These are phyloP conservation scores for Cliona cf. orientalis DNA, from an alignment of 37 sponge, comb jelly and placozoan species.

Conservation along the genomic window DNA sequence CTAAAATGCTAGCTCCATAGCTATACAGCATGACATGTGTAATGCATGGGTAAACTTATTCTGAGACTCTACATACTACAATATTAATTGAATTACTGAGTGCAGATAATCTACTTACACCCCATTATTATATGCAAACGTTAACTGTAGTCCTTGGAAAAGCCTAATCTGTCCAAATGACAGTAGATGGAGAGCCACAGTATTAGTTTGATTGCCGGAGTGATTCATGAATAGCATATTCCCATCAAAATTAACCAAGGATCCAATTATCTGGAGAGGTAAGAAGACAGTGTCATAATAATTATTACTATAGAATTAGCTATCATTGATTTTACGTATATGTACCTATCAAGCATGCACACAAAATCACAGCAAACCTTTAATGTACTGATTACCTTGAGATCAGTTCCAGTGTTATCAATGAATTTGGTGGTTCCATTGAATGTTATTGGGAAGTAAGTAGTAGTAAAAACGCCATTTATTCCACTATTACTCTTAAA, in stretches of 20 bases:
- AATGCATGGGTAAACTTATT: no score
- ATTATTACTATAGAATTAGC: no score
- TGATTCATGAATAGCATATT: constrained; percentile 26
- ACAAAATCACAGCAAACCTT: no score
- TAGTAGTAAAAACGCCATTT: constrained; percentile 53
- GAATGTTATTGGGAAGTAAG: constrained; percentile 36
- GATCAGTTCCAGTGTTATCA: constrained; percentile 28
- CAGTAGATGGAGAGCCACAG: constrained; percentile 48
- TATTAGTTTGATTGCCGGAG: neutral
- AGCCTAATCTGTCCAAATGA: constrained; percentile 55
- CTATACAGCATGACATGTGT: constrained; percentile 13
- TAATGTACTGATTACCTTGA: no score
- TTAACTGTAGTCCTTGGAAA: neutral
- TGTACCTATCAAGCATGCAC: no score
- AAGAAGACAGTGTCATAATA: no score
- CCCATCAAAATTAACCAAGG: constrained; percentile 40
- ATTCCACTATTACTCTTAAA: constrained; percentile 39
- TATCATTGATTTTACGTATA: no score
- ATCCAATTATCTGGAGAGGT: constrained; percentile 32
- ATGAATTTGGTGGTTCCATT: constrained; percentile 36
- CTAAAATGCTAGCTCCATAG: constrained; percentile 46
- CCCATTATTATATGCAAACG: constrained; percentile 50
- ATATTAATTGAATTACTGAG: no score
- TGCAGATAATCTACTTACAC: constrained; percentile 33
- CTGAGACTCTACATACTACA: no score